phyloP scores from a whole-genome alignment of 1,140 invertebrate species.

The Leguminivora glycinivorella region DNA sequence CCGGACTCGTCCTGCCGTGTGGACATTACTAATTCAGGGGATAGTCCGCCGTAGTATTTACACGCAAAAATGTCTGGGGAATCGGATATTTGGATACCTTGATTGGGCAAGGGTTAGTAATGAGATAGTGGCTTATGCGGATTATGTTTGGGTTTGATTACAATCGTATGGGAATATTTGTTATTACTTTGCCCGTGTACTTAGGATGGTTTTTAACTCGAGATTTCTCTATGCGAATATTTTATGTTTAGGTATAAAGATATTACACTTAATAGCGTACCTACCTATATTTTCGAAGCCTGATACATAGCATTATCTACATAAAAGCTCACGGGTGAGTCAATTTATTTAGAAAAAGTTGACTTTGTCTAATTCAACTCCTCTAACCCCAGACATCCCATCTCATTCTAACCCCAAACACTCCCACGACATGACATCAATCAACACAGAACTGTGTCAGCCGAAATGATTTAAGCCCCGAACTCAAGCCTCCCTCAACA shows the following conservation, averaged over 20 bases:
- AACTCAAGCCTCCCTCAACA: constrained; percentile 36
- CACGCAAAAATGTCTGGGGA: constrained; percentile 27
- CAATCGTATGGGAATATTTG: not conserved
- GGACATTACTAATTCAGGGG: constrained; percentile 27
- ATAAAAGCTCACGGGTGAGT: too few relatives aligned
- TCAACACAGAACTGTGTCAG: constrained; percentile 23
- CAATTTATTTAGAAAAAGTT: too few relatives aligned
- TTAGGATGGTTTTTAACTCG: too few relatives aligned
- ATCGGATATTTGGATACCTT: constrained; percentile 23
- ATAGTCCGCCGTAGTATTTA: constrained; percentile 21
- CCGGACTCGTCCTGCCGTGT: constrained; percentile 17
- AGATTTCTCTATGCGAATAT: too few relatives aligned
- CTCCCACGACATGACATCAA: constrained; percentile 14
- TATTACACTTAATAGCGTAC: too few relatives aligned
- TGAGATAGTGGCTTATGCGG: constrained; percentile 16
- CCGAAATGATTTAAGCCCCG: constrained; percentile 16
- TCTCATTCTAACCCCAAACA: not conserved
- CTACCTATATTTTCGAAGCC: too few relatives aligned
- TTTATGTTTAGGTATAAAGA: too few relatives aligned
- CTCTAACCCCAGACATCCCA: not conserved
- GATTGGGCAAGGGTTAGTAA: constrained; percentile 20
- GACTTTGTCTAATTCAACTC: not conserved
- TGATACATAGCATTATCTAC: too few relatives aligned
- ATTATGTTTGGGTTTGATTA: constrained; percentile 1
- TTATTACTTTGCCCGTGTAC: not conserved